Base-by-base conservation (phyloP, 2,888 invertebrate species). In the Hedychridium roseum region DNA sequence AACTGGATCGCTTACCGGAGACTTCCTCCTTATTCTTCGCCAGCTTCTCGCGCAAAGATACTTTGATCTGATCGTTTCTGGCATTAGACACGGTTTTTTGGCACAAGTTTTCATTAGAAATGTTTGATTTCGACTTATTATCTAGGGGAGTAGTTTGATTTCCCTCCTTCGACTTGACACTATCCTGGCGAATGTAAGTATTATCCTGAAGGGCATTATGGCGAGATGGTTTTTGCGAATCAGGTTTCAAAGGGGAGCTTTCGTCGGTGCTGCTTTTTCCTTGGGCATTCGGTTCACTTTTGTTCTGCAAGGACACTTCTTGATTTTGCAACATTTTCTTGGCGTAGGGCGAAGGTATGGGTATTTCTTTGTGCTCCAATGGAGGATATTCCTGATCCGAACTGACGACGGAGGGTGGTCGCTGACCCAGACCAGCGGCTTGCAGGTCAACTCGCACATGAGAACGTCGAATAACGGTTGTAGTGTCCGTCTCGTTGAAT, bases 351-450 rank as follows among this genome's bases (percentile, higher is more conserved):
- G 69, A 73, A 3, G 73, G 72, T 41, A 73, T 51, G 3, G 70
- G 69, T 40, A 71, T 71, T 16, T 74, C 73, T 50, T 73, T 72
- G 43, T 72, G 68, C 37, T 74, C 73, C 44, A 74, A 43, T 0
- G 76, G 56, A 17, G 71, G 73, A 54, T 69, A 68, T 37, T 76
- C 76, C 44, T 72, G 74, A 47, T 76, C 76, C 1, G 75, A 75
- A 64, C 89, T 89, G 38, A 89, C 84, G 50, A 89, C 85, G 54
- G 89, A 89, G 9, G 88, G 81, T 66, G 84, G 86, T 57, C 82
- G 84, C 49, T 81, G 86, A 64, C 86, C 85, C 57, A 86, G 69
- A 17, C 86, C 86, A 14, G 86, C 85, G 9, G 86, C 85, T 54
- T 85, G 85, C 71, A 87, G 81, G 74, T 86, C 85, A 39, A 87